Base-by-base conservation (phyloP, 53 echinoderm and acorn worm genomes). In the Paelopatides confundens region DNA sequence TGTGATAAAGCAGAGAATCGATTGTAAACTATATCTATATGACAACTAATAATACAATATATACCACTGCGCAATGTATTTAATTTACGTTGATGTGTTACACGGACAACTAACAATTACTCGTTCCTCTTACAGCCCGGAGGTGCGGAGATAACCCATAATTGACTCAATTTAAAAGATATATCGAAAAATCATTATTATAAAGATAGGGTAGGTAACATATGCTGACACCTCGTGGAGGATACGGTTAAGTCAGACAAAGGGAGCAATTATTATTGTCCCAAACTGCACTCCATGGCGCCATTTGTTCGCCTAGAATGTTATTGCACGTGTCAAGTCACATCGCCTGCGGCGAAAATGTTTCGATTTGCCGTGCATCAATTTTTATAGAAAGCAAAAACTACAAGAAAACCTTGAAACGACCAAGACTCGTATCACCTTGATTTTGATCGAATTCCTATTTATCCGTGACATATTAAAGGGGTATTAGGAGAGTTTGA, bases 151-250 rank as follows among this genome's bases (percentile, higher is more conserved):
- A 74, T 74, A 46, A 27, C 6, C 46, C 24, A 74, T 74, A 74
- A 74, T 74, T 74, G 74, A 26, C 74, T 37, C 74, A 74, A 74
- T 74, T 74, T 74, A 46, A 74, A 74, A 39, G 46, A 58, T 18
- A 58, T 58, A 2, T 21, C n/a, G n/a, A 18, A 58, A 58, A 58
- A 21, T 27, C 24, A 74, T 74, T 2, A 27, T 40, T 26, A 26
- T 38, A 40, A 33, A 23, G 1, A 24, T 12, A 69, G 14, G 11
- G 17, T 1, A 33, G 24, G 8, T 74, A 74, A 38, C 35, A 74
- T 46, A 24, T 74, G 43, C 74, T 21, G 27, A 27, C 40, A 39
- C 40, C 13, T 74, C 47, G 74, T 40, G 26, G 43, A 38, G 74
- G 39, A 46, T 74, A 27, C 39, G 11, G 23, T n/a, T n/a, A n/a